Conservation (phyloP, 2,888 invertebrate genomes). For the Didymodactylos carnosus region DNA sequence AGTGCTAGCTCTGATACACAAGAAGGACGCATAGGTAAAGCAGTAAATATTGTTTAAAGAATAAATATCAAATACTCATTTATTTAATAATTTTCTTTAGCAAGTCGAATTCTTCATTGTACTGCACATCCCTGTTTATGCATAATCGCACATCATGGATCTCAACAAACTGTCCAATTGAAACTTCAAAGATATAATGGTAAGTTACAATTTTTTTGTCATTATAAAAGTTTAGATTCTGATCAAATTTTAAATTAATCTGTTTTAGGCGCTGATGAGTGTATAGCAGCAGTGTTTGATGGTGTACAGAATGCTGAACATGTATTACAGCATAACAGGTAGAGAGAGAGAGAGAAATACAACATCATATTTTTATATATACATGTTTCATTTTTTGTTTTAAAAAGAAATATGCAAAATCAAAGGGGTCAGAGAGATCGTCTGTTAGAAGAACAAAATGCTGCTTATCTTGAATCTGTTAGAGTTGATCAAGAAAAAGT, state of each 20-base stretch:
- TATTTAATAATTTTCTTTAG: not conserved
- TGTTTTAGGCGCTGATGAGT: not conserved
- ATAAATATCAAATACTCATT: too few species aligned
- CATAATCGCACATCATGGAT: not conserved
- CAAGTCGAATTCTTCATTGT: not conserved
- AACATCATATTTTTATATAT: too few species aligned
- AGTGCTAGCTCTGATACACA: not conserved
- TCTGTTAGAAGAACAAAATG: not conserved
- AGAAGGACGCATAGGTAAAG: not conserved
- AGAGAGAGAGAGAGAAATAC: not conserved
- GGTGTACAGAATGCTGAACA: not conserved
- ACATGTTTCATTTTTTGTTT: too few species aligned
- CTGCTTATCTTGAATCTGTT: not conserved
- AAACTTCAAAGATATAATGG: not conserved
- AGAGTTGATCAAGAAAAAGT: not conserved
- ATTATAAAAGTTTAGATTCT: not conserved
- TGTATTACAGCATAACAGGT: not conserved
- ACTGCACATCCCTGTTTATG: not conserved
- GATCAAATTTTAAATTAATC: not conserved
- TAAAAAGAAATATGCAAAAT: not conserved
- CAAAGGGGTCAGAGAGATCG: not conserved
- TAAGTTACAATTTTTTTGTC: not conserved
- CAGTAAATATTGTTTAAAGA: too few species aligned
- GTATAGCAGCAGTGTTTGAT: not conserved
- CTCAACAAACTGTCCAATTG: not conserved